These are phyloP conservation scores for Plectrocnemia conspersa DNA, from an alignment of 1,140 invertebrate species.

Conservation along the genomic window DNA sequence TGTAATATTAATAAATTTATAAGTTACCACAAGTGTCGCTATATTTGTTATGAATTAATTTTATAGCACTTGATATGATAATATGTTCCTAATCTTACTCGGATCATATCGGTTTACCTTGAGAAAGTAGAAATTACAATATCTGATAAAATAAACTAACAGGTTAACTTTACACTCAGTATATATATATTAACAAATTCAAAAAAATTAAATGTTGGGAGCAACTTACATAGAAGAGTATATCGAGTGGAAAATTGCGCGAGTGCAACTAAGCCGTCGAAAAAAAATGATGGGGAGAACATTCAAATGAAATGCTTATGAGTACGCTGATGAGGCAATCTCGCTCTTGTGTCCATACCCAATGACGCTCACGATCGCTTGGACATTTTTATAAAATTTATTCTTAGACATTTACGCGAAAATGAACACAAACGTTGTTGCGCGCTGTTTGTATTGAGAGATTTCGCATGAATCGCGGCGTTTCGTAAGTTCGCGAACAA, in stretches of 20 bases:
- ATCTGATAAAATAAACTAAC: too few relatives aligned
- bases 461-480: conserved; percentile 7
- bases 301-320: conserved; percentile 12
- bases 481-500: conserved; percentile 5
- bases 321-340: not conserved
- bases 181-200: too few relatives aligned
- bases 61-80: too few relatives aligned
- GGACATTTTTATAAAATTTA: not conserved
- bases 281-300: conserved; percentile 19
- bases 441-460: conserved; percentile 4
- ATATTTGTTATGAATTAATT: too few relatives aligned
- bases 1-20: too few relatives aligned
- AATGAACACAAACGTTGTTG: conserved; percentile 11
- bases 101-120: too few relatives aligned
- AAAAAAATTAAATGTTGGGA: too few relatives aligned
- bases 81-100: too few relatives aligned
- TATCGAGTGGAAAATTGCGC: conserved; percentile 32
- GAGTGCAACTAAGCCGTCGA: conserved; percentile 27
- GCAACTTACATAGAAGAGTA: conserved; percentile 12
- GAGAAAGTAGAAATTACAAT: too few relatives aligned
- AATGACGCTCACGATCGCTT: not conserved
- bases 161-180: too few relatives aligned
- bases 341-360: not conserved
- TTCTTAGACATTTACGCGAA: conserved; percentile 6
- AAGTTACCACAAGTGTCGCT: too few relatives aligned